A percentile compares a stretch with the other conserved stretches of the same genome.
Evolutionary conservation across 2,113 vertebrate species (phyloP).

Genomic region (Jaculus jaculus): DNA sequence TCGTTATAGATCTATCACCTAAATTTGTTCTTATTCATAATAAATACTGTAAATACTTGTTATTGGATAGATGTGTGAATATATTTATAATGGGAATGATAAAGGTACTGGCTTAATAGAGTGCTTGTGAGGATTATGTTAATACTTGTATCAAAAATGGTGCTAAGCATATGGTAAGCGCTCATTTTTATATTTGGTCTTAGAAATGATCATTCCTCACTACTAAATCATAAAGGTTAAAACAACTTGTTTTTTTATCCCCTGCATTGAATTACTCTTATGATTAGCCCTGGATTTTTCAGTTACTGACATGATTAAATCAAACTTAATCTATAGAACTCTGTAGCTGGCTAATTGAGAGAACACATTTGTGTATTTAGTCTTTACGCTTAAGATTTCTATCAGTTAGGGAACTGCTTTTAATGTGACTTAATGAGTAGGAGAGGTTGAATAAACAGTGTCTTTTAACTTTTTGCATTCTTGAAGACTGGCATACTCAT

Average conservation of each 20-base stretch:
- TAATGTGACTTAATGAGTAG: constrained; percentile 47
- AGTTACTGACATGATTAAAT: background rate
- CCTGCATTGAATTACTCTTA: background rate
- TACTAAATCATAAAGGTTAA: background rate
- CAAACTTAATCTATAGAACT: constrained; percentile 8
- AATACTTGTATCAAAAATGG: background rate
- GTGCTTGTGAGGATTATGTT: constrained; percentile 33
- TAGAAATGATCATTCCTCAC: constrained; percentile 15
- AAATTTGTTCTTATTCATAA: background rate
- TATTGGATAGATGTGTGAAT: constrained; percentile 20
- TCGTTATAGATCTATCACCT: background rate
- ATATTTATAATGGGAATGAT: constrained; percentile 8
- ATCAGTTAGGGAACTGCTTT: constrained; percentile 40
- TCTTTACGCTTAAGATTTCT: constrained; percentile 42
- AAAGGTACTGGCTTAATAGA: background rate
- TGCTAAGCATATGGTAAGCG: background rate
- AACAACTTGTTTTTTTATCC: background rate
- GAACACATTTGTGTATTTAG: constrained; percentile 3
- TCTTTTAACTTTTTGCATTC: no score
- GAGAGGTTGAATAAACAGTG: constrained; percentile 45
- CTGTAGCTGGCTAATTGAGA: constrained; percentile 5
- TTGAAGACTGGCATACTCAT: background rate
- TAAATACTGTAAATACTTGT: constrained; percentile 37
- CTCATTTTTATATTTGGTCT: background rate
- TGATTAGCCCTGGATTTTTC: constrained; percentile 25